Evolutionary conservation across 2,113 vertebrate species (phyloP), one percentile per base, ranked within the genome.

Genomic region (Apteryx mantelli): DNA sequence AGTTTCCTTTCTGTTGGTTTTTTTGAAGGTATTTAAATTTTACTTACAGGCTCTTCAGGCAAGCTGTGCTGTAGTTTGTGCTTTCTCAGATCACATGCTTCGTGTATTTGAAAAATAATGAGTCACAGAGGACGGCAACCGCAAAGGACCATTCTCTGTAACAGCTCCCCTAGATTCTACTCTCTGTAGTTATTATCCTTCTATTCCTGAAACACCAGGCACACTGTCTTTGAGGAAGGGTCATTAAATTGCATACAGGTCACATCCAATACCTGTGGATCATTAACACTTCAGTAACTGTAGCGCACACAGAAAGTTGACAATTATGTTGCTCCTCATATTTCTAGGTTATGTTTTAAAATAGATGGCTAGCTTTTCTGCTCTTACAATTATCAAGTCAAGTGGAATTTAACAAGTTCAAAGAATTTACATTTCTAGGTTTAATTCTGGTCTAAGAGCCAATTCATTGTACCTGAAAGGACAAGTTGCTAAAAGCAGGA

Each of bases 321-420:
- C 12, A 52, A 32, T 68, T 81, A 50, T 8, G 20, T 8, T 77
- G 16, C 46, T 75, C 32, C 42, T 63, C 73, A 24, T 81, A 86
- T 77, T 74, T 50, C 25, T 53, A 36, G 15, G 9, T 5, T 32
- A 63, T 82, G 36, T 70, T 75, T 50, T 81, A 88, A 86, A 96
- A 81, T 13, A 84, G 80, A 88, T 3, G 3, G 6, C 21, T 80
- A 32, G 30, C 30, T 76, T 85, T 22, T 18, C 77, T 88, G 18
- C 64, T 55, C 32, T 74, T 34, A 68, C 32, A 89, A 61, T 60
- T 74, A 56, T 32, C 30, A 44, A 82, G 34, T 11, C 55, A 79
- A 82, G 56, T 26, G 34, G 40, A 88, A 88, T 68, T 92, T 93
- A 80, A 86, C 82, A 94, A 89, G 48, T n/a, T 82, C 58, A 24